These are phyloP conservation scores for Anguilla pacifica DNA, from an alignment of 2,797 vertebrate genomes.

Conservation along the genomic window DNA sequence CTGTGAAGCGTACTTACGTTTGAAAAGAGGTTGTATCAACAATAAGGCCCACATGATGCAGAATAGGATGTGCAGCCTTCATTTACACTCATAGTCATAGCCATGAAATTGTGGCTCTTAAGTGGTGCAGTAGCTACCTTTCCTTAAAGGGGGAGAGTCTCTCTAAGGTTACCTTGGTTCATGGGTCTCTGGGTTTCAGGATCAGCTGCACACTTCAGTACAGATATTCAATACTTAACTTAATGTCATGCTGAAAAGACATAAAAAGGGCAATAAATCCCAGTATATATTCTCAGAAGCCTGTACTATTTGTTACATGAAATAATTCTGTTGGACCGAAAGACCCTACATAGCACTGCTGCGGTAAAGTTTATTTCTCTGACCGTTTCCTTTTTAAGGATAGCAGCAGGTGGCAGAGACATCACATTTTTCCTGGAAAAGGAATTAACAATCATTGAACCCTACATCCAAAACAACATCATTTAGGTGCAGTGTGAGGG, in stretches of 20 bases:
- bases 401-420: background rate
- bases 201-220: background rate
- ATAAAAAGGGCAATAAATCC: background rate
- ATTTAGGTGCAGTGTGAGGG: conserved; percentile 45
- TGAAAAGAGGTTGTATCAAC: conserved; percentile 36
- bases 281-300: background rate
- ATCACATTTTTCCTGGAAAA: conserved; percentile 12
- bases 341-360: background rate
- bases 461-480: background rate
- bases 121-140: background rate
- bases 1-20: conserved; percentile 35
- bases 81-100: background rate
- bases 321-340: background rate
- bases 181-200: background rate
- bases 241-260: background rate
- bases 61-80: background rate
- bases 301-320: background rate
- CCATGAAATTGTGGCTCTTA: background rate
- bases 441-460: background rate
- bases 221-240: background rate
- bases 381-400: background rate
- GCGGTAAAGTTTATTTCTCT: background rate
- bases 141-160: background rate
- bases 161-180: background rate
- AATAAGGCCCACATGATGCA: conserved; percentile 16